Conservation (phyloP, 2,113 vertebrate species). For the Brachypteracias leptosomus region DNA sequence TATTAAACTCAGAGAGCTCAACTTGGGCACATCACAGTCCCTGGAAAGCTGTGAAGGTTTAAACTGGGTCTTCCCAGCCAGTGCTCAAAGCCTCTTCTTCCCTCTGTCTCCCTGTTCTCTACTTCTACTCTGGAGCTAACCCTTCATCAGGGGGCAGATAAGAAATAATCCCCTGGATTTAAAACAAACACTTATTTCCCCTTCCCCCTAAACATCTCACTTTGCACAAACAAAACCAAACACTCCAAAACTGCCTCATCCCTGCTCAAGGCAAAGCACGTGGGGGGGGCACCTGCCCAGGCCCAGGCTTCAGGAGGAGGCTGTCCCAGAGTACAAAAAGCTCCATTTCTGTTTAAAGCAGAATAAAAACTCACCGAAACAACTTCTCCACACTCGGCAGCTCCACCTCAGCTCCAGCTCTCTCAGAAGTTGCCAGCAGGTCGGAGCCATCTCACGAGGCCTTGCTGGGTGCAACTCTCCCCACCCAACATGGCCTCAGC, state of each 20-base stretch:
- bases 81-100: neutral
- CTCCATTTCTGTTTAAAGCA: neutral
- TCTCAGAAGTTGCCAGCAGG: rapidly evolving
- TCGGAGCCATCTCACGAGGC: neutral
- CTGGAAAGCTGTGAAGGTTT: neutral
- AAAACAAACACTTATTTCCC: neutral
- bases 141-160: neutral
- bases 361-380: neutral
- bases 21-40: neutral
- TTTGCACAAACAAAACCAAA: neutral
- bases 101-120: rapidly evolving
- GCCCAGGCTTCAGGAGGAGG: too few species aligned
- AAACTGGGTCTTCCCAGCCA: neutral
- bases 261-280: rapidly evolving
- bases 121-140: neutral
- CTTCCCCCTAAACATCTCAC: neutral
- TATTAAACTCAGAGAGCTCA: rapidly evolving
- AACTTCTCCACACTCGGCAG: rapidly evolving
- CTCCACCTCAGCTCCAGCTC: neutral
- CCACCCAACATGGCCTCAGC: rapidly evolving
- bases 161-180: neutral
- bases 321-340: rapidly evolving
- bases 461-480: rapidly evolving
- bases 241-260: rapidly evolving
- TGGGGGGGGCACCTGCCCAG: neutral